Evolutionary conservation across 2,888 invertebrate genomes (phyloP), one percentile per base, ranked within the genome.

Genomic region (Pristionchus maxplancki): DNA sequence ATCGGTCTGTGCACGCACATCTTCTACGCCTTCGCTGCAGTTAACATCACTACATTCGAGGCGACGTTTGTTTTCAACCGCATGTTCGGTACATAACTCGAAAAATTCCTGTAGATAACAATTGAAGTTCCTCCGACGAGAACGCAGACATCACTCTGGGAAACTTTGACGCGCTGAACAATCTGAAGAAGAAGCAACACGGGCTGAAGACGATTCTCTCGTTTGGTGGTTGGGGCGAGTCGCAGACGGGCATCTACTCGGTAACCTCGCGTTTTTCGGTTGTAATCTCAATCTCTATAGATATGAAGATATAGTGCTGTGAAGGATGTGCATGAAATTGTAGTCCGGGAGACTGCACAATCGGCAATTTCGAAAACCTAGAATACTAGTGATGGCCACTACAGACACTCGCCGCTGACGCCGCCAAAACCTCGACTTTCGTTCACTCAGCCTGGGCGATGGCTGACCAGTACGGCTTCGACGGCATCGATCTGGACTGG

Each of bases 21-120:
- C 92, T 97, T 98, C 94, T 98, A 97, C 95, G 97, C 98, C n/a
- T 99, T 99, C 95, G 98, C 98, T 1, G 98, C 97, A 24, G 28
- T 81, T 9, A 81, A 81, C n/a, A 8, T 81, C 28, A 31, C 81
- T 28, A 50, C 81, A 3, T 81, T 81, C 31, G 81, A 40, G 24
- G 64, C 58, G 6, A 50, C 9, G 81, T 81, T 15, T 28, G n/a
- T 31, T 5, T 40, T 74, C 58, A n/a, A 58, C 58, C 6, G 5
- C 58, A 58, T 24, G n/a, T n/a, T n/a, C n/a, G n/a, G n/a, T n/a
- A n/a, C n/a, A n/a, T n/a, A n/a, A n/a, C n/a, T n/a, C n/a, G n/a
- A n/a, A n/a, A n/a, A n/a, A n/a, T n/a, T n/a, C n/a, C n/a, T n/a
- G 5, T 28, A 58, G n/a, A 24, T 5, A 58, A 62, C 17, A 9